Evolutionary conservation across 2,797 vertebrate species (phyloP).

Genomic region (Spinus pinus): DNA sequence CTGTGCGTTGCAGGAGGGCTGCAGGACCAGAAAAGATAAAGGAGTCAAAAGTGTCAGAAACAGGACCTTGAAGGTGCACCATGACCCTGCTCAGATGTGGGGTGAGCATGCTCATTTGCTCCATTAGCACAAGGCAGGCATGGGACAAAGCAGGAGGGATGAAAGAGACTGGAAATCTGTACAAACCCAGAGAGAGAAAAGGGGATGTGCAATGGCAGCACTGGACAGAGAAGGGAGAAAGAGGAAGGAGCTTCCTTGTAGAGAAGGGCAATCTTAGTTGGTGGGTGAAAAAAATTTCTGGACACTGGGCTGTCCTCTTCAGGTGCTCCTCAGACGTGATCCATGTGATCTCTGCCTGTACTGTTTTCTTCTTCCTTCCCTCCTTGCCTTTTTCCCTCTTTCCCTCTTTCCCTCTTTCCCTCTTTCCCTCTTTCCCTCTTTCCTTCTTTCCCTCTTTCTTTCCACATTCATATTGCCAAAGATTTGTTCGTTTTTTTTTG

Average conservation of each 20-base stretch:
- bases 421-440: neutral
- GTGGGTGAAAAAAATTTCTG: neutral
- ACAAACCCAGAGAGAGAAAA: neutral
- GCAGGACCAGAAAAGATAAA: neutral
- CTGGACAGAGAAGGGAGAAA: neutral
- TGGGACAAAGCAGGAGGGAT: neutral
- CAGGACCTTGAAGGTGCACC: neutral
- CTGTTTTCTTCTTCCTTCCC: neutral
- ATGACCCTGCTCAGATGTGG: neutral
- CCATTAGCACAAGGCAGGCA: neutral
- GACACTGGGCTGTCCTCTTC: neutral
- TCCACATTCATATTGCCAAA: neutral
- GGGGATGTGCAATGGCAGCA: neutral
- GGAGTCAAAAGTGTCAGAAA: neutral
- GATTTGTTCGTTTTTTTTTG: neutral
- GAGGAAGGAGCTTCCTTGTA: neutral
- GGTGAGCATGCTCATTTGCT: rapidly evolving
- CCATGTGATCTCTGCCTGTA: neutral
- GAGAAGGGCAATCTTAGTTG: neutral
- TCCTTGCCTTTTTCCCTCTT: neutral
- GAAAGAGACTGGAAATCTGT: neutral
- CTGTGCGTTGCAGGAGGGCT: rapidly evolving
- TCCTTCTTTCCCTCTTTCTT: neutral
- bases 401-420: neutral
- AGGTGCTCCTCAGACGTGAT: neutral